Conservation (phyloP, 2,113 vertebrate genomes). For the Eclectus roratus region DNA sequence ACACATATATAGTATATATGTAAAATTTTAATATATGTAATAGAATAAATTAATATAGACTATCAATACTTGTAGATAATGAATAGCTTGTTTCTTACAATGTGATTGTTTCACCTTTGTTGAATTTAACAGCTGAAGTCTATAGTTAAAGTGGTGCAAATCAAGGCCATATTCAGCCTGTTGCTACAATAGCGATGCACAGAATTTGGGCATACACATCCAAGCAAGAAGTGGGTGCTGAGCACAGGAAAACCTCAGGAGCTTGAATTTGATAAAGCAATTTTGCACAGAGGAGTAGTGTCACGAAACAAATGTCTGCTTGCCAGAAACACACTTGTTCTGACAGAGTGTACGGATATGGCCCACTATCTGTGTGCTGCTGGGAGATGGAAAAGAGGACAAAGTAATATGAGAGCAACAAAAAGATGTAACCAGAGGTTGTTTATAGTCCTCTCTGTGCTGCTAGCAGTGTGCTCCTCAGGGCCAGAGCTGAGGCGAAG, state of each 20-base stretch:
- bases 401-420: not conserved
- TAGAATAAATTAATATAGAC: not conserved
- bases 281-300: not conserved
- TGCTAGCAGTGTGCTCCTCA: not conserved
- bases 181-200: fast-evolving
- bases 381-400: not conserved
- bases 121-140: not conserved
- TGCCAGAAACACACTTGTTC: not conserved
- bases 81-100: not conserved
- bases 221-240: not conserved
- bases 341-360: not conserved
- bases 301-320: not conserved
- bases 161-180: not conserved
- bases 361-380: not conserved
- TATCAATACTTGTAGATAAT: not conserved
- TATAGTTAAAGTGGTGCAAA: not conserved
- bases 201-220: not conserved
- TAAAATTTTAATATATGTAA: not conserved
- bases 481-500: not conserved
- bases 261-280: not conserved
- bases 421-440: not conserved
- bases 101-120: not conserved
- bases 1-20: fast-evolving
- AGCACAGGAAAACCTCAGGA: not conserved
- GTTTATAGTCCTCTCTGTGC: not conserved